Percentiles rank a stretch among this genome's conserved stretches.
These are phyloP conservation scores for Tokudaia muenninki DNA, from an alignment of 2,797 vertebrate species.

Conservation along the genomic window DNA sequence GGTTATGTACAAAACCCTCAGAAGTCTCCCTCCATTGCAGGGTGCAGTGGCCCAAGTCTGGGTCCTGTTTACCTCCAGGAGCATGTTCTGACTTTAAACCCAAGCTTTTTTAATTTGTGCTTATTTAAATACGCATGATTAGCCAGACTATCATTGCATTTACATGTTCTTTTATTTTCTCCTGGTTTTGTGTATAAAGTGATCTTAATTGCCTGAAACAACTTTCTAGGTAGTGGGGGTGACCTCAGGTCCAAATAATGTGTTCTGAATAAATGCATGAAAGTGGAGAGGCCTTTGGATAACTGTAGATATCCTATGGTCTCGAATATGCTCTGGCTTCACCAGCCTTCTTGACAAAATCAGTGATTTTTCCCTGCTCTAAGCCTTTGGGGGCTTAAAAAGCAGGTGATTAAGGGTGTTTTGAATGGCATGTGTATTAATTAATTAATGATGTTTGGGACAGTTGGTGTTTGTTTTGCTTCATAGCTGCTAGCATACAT, in stretches of 20 bases:
- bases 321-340: background rate
- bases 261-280: slow-evolving; percentile 70
- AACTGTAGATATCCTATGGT: slow-evolving; percentile 3
- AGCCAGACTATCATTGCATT: background rate
- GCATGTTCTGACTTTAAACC: slow-evolving; percentile 64
- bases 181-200: background rate
- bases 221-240: slow-evolving; percentile 51
- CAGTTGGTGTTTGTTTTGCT: slow-evolving; percentile 26
- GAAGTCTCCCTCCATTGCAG: background rate
- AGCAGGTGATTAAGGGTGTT: slow-evolving; percentile 55
- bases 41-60: background rate
- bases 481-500: background rate
- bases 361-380: background rate
- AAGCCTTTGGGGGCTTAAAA: slow-evolving; percentile 71
- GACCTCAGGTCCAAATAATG: slow-evolving; percentile 59
- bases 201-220: background rate
- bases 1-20: background rate
- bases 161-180: slow-evolving; percentile 25
- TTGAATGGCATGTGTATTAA: background rate
- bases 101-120: slow-evolving; percentile 31
- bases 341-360: background rate
- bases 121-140: slow-evolving; percentile 67
- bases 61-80: background rate
- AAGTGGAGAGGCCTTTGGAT: slow-evolving; percentile 35
- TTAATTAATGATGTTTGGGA: background rate